phyloP scores from a whole-genome alignment of 2,797 vertebrate genomes.

The Nannoperca obscura region DNA sequence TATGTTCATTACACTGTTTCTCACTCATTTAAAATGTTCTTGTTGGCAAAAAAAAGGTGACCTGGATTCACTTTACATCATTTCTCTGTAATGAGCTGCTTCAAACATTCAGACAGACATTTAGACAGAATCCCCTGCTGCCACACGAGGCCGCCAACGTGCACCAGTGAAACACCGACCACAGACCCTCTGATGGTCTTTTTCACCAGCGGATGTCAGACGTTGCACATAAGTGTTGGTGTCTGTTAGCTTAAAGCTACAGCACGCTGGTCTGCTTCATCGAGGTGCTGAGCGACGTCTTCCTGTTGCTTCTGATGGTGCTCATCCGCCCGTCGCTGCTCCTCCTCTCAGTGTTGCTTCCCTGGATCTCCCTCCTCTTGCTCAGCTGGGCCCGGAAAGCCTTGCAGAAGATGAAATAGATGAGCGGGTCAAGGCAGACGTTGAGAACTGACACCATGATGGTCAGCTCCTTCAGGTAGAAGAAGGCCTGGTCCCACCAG shows the following conservation, averaged over 20 bases:
- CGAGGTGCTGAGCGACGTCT: neutral
- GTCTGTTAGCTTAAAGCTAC: constrained; percentile 7
- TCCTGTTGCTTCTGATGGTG: constrained; percentile 13
- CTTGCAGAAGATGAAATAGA: constrained; percentile 84
- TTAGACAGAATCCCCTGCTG: neutral
- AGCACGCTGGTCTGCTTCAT: neutral
- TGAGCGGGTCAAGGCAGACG: constrained; percentile 82
- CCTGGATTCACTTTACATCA: neutral
- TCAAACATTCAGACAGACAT: neutral
- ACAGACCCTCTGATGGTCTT: neutral
- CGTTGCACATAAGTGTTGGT: neutral
- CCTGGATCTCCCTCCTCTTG: neutral
- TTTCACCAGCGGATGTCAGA: neutral
- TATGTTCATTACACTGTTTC: no score
- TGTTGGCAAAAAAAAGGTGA: neutral
- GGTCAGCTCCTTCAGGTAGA: constrained; percentile 75
- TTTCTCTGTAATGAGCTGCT: no score
- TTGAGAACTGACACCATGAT: constrained; percentile 76
- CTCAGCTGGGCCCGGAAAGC: constrained; percentile 72
- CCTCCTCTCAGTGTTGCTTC: fast-evolving
- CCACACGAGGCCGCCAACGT: neutral
- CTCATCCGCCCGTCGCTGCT: neutral
- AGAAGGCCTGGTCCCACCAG: constrained; percentile 20
- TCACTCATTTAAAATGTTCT: no score
- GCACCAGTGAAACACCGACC: neutral